These are phyloP conservation scores for Diachasma alloeum DNA, from an alignment of 1,140 invertebrate species.

Conservation along the genomic window DNA sequence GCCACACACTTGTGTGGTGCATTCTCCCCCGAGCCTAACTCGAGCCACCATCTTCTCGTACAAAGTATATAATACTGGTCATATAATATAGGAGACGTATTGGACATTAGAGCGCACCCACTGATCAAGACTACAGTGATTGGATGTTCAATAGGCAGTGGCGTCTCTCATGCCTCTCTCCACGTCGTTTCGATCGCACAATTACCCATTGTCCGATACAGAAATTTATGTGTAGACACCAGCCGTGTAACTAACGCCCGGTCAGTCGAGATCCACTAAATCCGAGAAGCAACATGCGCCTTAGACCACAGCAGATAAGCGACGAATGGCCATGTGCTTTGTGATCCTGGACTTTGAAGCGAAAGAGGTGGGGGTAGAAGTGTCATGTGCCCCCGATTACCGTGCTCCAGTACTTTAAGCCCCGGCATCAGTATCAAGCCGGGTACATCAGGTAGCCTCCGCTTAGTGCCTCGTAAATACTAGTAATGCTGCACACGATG, in stretches of 20 bases:
- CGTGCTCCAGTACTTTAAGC: background rate
- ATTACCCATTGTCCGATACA: slow-evolving; percentile 66
- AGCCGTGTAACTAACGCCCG: slow-evolving; percentile 58
- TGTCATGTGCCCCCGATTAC: background rate
- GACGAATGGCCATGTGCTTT: slow-evolving; percentile 54
- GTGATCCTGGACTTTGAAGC: slow-evolving; percentile 51
- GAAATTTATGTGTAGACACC: slow-evolving; percentile 64
- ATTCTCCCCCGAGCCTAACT: too few species aligned
- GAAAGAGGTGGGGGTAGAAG: background rate
- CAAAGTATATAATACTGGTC: background rate
- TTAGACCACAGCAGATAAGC: slow-evolving; percentile 59
- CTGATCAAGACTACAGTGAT: background rate
- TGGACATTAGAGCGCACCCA: background rate
- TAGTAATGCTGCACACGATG: background rate
- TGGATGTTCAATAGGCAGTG: background rate
- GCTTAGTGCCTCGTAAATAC: slow-evolving; percentile 3
- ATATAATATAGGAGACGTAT: background rate
- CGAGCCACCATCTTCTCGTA: too few species aligned
- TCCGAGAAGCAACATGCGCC: slow-evolving; percentile 45
- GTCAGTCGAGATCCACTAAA: slow-evolving; percentile 35
- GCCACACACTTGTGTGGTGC: too few species aligned
- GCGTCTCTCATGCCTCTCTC: slow-evolving; percentile 26
- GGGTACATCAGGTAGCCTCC: background rate
- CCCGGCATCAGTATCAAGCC: background rate
- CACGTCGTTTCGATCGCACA: slow-evolving; percentile 54